A percentile compares a stretch with the other conserved stretches of the same genome.
phyloP scores from a whole-genome alignment of 2,888 invertebrate genomes.

The Parnassius mnemosyne region DNA sequence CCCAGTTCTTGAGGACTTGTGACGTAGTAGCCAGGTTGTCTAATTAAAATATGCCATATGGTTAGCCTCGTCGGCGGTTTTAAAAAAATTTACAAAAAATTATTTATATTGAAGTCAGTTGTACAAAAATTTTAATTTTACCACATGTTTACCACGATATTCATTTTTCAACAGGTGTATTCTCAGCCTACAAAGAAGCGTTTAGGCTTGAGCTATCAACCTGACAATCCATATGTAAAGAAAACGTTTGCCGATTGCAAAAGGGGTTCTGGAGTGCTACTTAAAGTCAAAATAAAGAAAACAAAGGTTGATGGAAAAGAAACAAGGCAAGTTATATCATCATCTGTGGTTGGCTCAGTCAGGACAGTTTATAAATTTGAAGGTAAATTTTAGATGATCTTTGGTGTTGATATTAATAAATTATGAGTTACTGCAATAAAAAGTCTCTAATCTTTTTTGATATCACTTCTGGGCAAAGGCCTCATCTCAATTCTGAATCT shows the following conservation, averaged over 20 bases:
- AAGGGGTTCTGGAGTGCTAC: conserved; percentile 84
- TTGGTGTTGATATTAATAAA: background rate
- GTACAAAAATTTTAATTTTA: no score
- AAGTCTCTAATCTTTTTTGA: no score
- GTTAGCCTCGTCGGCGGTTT: no score
- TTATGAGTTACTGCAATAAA: no score
- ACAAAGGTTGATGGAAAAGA: conserved; percentile 57
- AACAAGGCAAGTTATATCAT: conserved; percentile 63
- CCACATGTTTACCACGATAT: no score
- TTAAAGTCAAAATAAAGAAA: conserved; percentile 86
- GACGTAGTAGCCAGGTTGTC: no score
- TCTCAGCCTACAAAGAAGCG: conserved; percentile 77
- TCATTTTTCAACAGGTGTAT: conserved; percentile 43
- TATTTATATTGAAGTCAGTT: no score
- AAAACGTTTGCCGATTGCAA: conserved; percentile 86
- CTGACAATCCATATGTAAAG: conserved; percentile 90
- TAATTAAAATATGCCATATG: no score
- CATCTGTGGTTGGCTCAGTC: conserved; percentile 81
- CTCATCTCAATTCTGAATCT: no score
- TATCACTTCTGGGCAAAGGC: no score
- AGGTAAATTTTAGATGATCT: conserved; percentile 67
- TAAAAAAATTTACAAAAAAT: no score
- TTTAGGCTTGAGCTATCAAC: conserved; percentile 88
- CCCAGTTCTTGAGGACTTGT: no score
- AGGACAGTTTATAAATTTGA: conserved; percentile 83